Conservation (phyloP, 1,140 invertebrate species). For the Leptopilina boulardi region DNA sequence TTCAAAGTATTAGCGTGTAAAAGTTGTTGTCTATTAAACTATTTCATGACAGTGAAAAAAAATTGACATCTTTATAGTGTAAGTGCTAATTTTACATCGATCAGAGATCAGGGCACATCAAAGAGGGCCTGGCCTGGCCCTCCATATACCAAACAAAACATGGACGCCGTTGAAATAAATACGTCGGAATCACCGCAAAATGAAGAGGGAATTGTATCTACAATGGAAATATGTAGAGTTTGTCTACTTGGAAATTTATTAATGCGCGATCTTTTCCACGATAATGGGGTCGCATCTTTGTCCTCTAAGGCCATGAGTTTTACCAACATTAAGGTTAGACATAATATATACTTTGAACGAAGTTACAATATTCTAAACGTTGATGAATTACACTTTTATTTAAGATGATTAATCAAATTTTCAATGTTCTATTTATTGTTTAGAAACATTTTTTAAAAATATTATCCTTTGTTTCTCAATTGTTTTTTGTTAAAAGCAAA, state of each 20-base stretch:
- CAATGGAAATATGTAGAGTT: slow-evolving; percentile 67
- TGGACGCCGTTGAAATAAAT: slow-evolving; percentile 73
- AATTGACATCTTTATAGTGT: neutral
- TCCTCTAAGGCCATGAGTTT: slow-evolving; percentile 71
- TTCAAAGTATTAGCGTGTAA: neutral
- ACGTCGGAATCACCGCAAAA: slow-evolving; percentile 60
- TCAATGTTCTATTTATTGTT: neutral
- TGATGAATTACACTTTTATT: neutral
- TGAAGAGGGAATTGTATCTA: slow-evolving; percentile 59
- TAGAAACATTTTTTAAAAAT: neutral
- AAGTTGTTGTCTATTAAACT: neutral
- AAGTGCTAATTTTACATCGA: neutral
- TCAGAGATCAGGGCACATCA: slow-evolving; percentile 1
- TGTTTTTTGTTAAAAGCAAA: neutral
- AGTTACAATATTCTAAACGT: slow-evolving; percentile 55
- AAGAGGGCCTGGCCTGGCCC: slow-evolving; percentile 23
- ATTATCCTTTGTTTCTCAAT: neutral
- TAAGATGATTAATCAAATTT: neutral
- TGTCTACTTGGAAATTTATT: slow-evolving; percentile 65
- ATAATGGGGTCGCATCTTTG: slow-evolving; percentile 60
- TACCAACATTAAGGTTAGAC: slow-evolving; percentile 74
- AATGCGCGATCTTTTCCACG: slow-evolving; percentile 68
- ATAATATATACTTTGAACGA: slow-evolving; percentile 49
- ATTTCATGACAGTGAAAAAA: neutral
- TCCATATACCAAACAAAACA: slow-evolving; percentile 66